Conservation (phyloP, 1,140 invertebrate species). For the Aricia agestis region DNA sequence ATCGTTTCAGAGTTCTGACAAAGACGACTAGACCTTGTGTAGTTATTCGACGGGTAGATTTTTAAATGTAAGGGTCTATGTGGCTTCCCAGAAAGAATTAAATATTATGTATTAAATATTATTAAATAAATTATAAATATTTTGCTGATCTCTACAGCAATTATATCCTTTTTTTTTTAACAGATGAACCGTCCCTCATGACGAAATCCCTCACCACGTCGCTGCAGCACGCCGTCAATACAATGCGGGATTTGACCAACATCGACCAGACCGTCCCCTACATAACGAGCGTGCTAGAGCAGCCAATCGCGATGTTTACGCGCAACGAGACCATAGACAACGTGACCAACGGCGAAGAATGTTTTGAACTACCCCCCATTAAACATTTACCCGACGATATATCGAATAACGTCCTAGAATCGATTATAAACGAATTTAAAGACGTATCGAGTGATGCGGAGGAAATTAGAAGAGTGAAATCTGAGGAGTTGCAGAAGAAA, state of each 20-base stretch:
- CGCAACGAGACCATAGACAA: slow-evolving; percentile 43
- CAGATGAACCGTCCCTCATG: slow-evolving; percentile 64
- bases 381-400: slow-evolving; percentile 59
- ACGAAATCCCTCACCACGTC: slow-evolving; percentile 65
- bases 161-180: not conserved
- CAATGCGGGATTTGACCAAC: slow-evolving; percentile 59
- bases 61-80: too few species aligned
- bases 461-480: slow-evolving; percentile 44
- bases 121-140: too few species aligned
- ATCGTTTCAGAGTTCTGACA: too few species aligned
- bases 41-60: too few species aligned
- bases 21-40: too few species aligned
- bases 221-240: slow-evolving; percentile 63
- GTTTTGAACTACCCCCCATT: slow-evolving; percentile 67
- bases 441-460: slow-evolving; percentile 52
- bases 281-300: slow-evolving; percentile 56
- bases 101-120: too few species aligned
- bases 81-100: too few species aligned
- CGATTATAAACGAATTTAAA: slow-evolving; percentile 60
- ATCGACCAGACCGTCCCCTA: slow-evolving; percentile 55
- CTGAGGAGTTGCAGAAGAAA: slow-evolving; percentile 58
- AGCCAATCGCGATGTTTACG: slow-evolving; percentile 53
- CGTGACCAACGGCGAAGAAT: slow-evolving; percentile 63
- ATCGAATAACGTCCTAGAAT: slow-evolving; percentile 58
- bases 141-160: too few species aligned